Percentiles rank a stretch among this genome's conserved stretches.
Evolutionary conservation across 2,113 vertebrate species (phyloP).

Genomic region (Sceloporus tristichus): DNA sequence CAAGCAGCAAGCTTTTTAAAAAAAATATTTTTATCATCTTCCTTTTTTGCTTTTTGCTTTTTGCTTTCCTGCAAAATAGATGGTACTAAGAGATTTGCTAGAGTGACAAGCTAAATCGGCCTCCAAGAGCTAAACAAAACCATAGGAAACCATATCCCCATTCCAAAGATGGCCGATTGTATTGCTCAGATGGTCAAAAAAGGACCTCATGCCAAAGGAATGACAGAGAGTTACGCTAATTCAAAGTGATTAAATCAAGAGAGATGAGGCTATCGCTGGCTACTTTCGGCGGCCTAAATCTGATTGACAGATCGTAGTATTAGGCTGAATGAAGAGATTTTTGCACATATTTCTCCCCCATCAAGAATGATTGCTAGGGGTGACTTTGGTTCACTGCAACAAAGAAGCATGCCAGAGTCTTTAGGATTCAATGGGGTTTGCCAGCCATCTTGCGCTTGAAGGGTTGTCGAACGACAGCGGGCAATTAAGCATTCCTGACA

Average conservation of each 20-base stretch:
- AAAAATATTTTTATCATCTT: neutral
- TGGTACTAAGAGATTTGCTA: slow-evolving; percentile 62
- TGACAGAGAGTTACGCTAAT: slow-evolving; percentile 66
- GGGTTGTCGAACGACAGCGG: slow-evolving; percentile 42
- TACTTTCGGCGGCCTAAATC: slow-evolving; percentile 59
- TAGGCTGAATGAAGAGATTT: slow-evolving; percentile 68
- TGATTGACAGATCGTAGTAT: slow-evolving; percentile 67
- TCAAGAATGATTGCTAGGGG: slow-evolving; percentile 72
- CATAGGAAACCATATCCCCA: slow-evolving; percentile 42
- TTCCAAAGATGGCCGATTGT: slow-evolving; percentile 43
- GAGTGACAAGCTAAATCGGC: slow-evolving; percentile 63
- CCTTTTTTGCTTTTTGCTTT: neutral
- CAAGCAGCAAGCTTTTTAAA: neutral
- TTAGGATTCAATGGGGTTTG: slow-evolving; percentile 48
- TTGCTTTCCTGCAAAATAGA: slow-evolving; percentile 34
- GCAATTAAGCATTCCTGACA: slow-evolving; percentile 54
- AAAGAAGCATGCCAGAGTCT: slow-evolving; percentile 48
- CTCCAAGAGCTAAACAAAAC: slow-evolving; percentile 61
- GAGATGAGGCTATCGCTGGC: slow-evolving; percentile 49
- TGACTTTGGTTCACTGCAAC: slow-evolving; percentile 51
- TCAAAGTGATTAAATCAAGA: slow-evolving; percentile 67
- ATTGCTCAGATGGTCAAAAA: slow-evolving; percentile 67
- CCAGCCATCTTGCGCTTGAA: slow-evolving; percentile 54
- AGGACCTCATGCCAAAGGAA: slow-evolving; percentile 63
- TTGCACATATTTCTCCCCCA: slow-evolving; percentile 66